Conservation (phyloP, 2,113 vertebrate species). For the Prionailurus bengalensis region DNA sequence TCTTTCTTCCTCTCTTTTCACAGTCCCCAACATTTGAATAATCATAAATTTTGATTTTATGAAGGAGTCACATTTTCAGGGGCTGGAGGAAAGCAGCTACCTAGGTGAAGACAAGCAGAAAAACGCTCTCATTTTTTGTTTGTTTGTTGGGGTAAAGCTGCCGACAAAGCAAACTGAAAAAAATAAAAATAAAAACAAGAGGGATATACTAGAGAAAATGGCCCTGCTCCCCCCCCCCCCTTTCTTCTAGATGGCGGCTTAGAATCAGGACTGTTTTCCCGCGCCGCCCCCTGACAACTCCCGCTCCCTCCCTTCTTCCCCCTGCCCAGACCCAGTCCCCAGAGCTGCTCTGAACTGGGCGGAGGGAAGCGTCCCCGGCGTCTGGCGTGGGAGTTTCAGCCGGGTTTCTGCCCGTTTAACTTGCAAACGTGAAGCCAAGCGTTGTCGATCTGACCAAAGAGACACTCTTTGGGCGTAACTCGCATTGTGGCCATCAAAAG, state of each 20-base stretch:
- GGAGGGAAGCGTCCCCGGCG: constrained; percentile 61
- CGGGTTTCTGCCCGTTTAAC: constrained; percentile 87
- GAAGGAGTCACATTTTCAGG: constrained; percentile 85
- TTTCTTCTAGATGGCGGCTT: neutral
- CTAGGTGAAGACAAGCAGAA: constrained; percentile 75
- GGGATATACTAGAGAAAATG: constrained; percentile 53
- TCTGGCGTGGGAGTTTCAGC: constrained; percentile 89
- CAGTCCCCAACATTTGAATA: constrained; percentile 90
- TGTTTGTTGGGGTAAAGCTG: constrained; percentile 64
- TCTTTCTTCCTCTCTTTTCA: constrained; percentile 92
- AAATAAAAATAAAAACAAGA: constrained; percentile 56
- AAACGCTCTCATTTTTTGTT: constrained; percentile 53
- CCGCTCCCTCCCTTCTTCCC: constrained; percentile 36
- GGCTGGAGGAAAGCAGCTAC: constrained; percentile 82
- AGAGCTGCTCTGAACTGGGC: constrained; percentile 64
- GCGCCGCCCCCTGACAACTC: neutral
- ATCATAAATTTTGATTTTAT: constrained; percentile 92
- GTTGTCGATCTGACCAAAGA: constrained; percentile 90
- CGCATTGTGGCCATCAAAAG: constrained; percentile 90
- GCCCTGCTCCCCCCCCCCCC: too few species aligned
- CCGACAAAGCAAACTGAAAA: constrained; percentile 62
- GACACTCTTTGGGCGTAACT: constrained; percentile 90
- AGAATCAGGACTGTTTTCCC: neutral
- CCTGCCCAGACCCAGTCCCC: constrained; percentile 16
- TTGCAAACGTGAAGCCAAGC: constrained; percentile 90